Evolutionary conservation across 1,140 invertebrate genomes (phyloP).

Genomic region (Homalodisca vitripennis): DNA sequence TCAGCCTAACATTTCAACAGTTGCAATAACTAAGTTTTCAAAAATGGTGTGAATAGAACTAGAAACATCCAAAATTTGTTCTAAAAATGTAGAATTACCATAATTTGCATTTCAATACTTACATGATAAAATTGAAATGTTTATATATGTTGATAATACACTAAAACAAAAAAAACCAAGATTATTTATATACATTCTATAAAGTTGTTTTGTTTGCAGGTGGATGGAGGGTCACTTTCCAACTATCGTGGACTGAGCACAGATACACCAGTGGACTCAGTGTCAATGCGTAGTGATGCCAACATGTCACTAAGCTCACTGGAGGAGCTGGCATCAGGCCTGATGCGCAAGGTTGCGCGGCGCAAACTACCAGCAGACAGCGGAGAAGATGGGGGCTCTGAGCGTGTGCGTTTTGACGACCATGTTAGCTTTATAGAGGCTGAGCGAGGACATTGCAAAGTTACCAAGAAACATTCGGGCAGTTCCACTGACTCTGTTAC

Average conservation of each 20-base stretch:
- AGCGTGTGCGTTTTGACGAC: slow-evolving; percentile 48
- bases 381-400: slow-evolving; percentile 59
- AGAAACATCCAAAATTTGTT: no score
- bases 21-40: no score
- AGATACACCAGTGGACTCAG: slow-evolving; percentile 41
- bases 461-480: slow-evolving; percentile 24
- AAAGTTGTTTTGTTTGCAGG: slow-evolving; percentile 42
- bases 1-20: no score
- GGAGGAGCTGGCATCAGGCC: slow-evolving; percentile 51
- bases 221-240: slow-evolving; percentile 45
- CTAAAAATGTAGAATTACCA: no score
- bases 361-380: slow-evolving; percentile 41
- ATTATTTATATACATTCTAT: no score
- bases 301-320: slow-evolving; percentile 53
- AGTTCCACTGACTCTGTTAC: slow-evolving; percentile 1
- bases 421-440: slow-evolving; percentile 47
- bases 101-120: no score
- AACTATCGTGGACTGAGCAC: slow-evolving; percentile 44
- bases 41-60: no score
- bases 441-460: slow-evolving; percentile 27
- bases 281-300: slow-evolving; percentile 44
- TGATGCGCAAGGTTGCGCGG: slow-evolving; percentile 43
- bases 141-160: no score
- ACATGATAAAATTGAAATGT: no score
- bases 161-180: no score